Evolutionary conservation across 2,888 invertebrate genomes (phyloP), one percentile per base, ranked within the genome.

Genomic region (Hypolimnas misippus): DNA sequence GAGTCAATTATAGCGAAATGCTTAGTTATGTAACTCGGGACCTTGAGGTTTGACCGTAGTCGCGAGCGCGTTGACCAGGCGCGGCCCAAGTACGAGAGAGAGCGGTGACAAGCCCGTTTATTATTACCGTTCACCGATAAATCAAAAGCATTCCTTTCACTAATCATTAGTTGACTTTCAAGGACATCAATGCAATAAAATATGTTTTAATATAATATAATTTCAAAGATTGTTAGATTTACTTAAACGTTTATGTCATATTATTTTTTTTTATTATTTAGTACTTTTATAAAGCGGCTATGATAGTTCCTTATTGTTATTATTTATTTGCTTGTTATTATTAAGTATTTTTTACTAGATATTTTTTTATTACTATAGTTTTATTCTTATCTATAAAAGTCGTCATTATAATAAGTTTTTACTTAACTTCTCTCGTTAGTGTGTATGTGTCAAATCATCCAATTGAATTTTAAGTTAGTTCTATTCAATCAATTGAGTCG

Each of bases 1-100:
- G 69, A 78, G 83, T 83, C 83, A 82, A 84, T 86, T 79, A 78
- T 71, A 71, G 76, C 73, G 79, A 81, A 84, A 82, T 84, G 82
- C 77, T 84, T 76, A 73, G 77, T 91, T 91, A 90, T 89, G 86
- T 89, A 89, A 90, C 72, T 71, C 35, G 68, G 73, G 84, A 87
- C 91, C 90, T 91, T 91, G 90, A 73, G 71, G 81, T 87, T 89
- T 90, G 91, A 91, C 90, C 91, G 86, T 84, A 87, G 84, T 90
- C 87, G 88, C 87, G 88, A 84, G 79, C 72, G 71, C 73, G 74
- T 72, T 82, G 82, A 82, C 81, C 82, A 78, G 73, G 77, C 57
- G 72, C 81, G 83, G 83, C 73, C 62, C 75, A 82, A 77, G 71
- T 66, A 64, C 66, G 67, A 79, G 80, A 77, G 74, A 69, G 49